These are phyloP conservation scores for Lacanobia oleracea DNA, from an alignment of 2,888 invertebrate genomes.

Conservation along the genomic window DNA sequence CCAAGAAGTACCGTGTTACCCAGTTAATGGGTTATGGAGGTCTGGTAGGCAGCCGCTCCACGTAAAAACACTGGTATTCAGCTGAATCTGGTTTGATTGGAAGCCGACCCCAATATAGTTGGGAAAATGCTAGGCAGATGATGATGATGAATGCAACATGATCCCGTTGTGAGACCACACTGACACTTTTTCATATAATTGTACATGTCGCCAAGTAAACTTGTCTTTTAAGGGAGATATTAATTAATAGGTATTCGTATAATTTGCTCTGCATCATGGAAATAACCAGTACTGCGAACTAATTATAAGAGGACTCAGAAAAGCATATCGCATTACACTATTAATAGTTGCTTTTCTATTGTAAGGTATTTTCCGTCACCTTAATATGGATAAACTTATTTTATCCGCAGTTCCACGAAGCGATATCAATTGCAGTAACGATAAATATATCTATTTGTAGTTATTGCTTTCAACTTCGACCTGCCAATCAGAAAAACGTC, in stretches of 20 bases:
- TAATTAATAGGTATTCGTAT: not conserved
- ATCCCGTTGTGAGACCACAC: no score
- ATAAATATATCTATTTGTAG: slow-evolving; percentile 1
- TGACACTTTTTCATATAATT: no score
- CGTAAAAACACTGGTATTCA: no score
- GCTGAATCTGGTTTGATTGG: no score
- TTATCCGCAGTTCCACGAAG: slow-evolving; percentile 3
- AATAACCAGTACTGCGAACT: not conserved
- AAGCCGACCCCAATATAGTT: no score
- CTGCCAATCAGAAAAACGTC: slow-evolving; percentile 51
- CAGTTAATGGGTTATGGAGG: no score
- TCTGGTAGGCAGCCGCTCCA: no score
- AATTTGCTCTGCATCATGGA: not conserved
- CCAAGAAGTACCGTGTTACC: no score
- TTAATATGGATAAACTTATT: slow-evolving; percentile 2
- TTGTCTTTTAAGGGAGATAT: not conserved
- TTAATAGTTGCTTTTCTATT: not conserved
- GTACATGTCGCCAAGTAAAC: not conserved
- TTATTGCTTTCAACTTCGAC: slow-evolving; percentile 50
- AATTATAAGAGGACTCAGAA: not conserved
- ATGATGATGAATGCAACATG: no score
- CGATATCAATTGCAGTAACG: slow-evolving; percentile 1
- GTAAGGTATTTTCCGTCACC: no score
- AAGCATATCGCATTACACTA: no score
- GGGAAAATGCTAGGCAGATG: no score